These are phyloP conservation scores for Xyliphius kryptos DNA, from an alignment of 2,113 vertebrate species.

Conservation along the genomic window DNA sequence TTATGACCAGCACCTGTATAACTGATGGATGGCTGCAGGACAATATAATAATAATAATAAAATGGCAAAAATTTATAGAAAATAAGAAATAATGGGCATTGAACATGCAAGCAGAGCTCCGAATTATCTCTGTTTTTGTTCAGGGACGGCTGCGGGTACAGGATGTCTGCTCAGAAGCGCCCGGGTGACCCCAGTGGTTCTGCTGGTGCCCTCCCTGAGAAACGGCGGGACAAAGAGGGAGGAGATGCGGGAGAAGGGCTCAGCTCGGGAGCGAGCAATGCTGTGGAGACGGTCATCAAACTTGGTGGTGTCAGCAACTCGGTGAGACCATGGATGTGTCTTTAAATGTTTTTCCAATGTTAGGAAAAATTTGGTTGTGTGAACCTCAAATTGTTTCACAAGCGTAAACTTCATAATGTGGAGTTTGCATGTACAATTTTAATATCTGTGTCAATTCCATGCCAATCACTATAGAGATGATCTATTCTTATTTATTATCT, in stretches of 20 bases:
- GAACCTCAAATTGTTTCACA: too few species aligned
- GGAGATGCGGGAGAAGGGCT: conserved; percentile 66
- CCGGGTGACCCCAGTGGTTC: conserved; percentile 71
- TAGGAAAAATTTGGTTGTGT: not conserved
- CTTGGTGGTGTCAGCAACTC: conserved; percentile 88
- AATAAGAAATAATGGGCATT: too few species aligned
- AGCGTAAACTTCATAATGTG: too few species aligned
- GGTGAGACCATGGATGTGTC: conserved; percentile 54
- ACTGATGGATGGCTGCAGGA: too few species aligned
- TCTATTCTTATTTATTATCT: not conserved
- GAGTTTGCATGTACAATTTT: too few species aligned
- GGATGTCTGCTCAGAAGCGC: conserved; percentile 87
- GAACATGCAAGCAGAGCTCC: not conserved
- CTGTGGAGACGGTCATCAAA: conserved; percentile 93
- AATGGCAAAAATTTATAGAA: too few species aligned
- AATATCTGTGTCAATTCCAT: not conserved
- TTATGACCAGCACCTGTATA: too few species aligned
- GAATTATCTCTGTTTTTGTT: conserved; percentile 16
- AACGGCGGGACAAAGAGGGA: conserved; percentile 80
- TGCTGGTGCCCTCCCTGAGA: conserved; percentile 75
- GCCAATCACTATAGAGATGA: too few species aligned
- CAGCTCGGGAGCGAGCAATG: conserved; percentile 71
- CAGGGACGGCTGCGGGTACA: conserved; percentile 28
- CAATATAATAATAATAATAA: too few species aligned
- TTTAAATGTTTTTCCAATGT: not conserved